A percentile compares a stretch with the other conserved stretches of the same genome.
Conservation (phyloP, 2,113 vertebrate species). For the Pao palembangensis region DNA sequence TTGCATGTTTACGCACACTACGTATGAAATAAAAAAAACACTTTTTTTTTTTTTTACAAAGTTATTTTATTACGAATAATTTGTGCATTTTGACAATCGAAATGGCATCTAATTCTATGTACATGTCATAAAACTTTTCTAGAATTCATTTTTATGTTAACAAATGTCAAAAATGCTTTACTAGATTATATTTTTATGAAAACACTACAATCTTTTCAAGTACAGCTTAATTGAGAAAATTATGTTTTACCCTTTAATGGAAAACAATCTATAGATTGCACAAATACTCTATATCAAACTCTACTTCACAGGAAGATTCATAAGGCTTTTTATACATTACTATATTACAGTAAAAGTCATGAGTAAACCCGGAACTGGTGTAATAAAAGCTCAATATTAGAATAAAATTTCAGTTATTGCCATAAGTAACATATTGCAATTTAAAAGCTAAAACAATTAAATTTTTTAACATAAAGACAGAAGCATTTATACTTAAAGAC, state of each 20-base stretch:
- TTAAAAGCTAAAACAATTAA: conserved; percentile 34
- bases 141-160: conserved; percentile 22
- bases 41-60: conserved; percentile 48
- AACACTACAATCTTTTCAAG: conserved; percentile 45
- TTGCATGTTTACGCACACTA: not conserved
- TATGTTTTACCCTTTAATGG: conserved; percentile 27
- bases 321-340: conserved; percentile 64
- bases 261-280: conserved; percentile 44
- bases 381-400: conserved; percentile 30
- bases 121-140: conserved; percentile 50
- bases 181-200: conserved; percentile 38
- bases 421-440: conserved; percentile 23
- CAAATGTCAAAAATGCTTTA: conserved; percentile 14
- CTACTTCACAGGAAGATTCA: conserved; percentile 47
- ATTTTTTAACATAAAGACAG: conserved; percentile 44
- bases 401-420: conserved; percentile 48
- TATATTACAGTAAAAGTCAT: conserved; percentile 62
- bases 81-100: conserved; percentile 52
- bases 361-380: conserved; percentile 16
- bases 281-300: conserved; percentile 33
- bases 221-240: conserved; percentile 37
- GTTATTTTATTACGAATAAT: conserved; percentile 70
- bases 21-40: not conserved
- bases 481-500: conserved; percentile 34
- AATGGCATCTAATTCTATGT: conserved; percentile 65